Evolutionary conservation across 2,888 invertebrate genomes (phyloP).

Genomic region (Nudaria mundana): DNA sequence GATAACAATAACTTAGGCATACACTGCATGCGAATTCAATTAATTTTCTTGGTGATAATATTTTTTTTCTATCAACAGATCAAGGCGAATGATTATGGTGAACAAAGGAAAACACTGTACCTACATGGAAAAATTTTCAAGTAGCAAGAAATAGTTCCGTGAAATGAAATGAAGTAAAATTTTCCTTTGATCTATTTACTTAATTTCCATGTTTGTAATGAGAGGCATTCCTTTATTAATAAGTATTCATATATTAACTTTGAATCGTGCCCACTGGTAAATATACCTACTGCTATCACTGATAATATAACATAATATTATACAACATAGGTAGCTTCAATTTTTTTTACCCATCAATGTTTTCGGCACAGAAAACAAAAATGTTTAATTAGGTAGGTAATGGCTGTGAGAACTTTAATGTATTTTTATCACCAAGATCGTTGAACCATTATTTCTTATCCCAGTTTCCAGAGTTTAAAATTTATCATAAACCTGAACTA

Average conservation of each 20-base stretch:
- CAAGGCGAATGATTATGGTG: slow-evolving; percentile 61
- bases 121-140: background rate
- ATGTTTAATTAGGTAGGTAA: background rate
- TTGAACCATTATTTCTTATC: too few relatives aligned
- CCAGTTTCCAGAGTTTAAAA: too few relatives aligned
- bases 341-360: background rate
- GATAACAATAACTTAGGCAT: slow-evolving; percentile 58
- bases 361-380: slow-evolving; percentile 1
- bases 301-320: background rate
- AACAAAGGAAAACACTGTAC: slow-evolving; percentile 10
- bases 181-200: too few relatives aligned
- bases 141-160: too few relatives aligned
- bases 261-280: too few relatives aligned
- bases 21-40: slow-evolving; percentile 19
- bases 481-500: too few relatives aligned
- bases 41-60: slow-evolving; percentile 1
- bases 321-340: background rate
- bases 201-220: slow-evolving; percentile 24
- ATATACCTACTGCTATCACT: slow-evolving; percentile 2
- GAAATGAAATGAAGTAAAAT: too few relatives aligned
- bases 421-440: too few relatives aligned
- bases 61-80: slow-evolving; percentile 42
- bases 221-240: slow-evolving; percentile 50
- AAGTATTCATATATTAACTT: too few relatives aligned
- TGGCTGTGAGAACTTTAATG: too few relatives aligned